These are phyloP conservation scores for Drosophila pullipes DNA, from an alignment of 2,888 invertebrate species.

Conservation along the genomic window DNA sequence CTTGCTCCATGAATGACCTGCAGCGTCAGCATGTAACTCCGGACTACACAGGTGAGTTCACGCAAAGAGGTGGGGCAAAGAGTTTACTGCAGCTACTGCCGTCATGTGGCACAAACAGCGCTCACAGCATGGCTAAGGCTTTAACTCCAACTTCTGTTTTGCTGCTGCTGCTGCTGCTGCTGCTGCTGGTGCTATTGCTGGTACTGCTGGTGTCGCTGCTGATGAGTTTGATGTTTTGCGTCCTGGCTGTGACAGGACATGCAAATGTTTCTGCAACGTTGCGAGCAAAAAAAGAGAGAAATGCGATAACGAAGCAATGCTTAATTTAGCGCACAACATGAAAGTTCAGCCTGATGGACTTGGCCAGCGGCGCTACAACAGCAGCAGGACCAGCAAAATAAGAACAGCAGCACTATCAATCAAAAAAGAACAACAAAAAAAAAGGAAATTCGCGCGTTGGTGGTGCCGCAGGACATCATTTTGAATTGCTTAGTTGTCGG, in stretches of 20 bases:
- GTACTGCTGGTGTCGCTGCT: constrained; percentile 62
- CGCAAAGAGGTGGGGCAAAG: constrained; percentile 42
- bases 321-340: constrained; percentile 81
- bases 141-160: constrained; percentile 2
- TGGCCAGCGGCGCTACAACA: constrained; percentile 34
- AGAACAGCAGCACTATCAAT: constrained; percentile 11
- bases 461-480: constrained; percentile 75
- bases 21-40: constrained; percentile 86
- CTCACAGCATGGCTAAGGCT: constrained; percentile 51
- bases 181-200: constrained; percentile 17
- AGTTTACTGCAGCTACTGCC: constrained; percentile 10
- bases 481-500: constrained; percentile 63
- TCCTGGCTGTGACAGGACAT: constrained; percentile 79
- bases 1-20: constrained; percentile 85
- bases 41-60: constrained; percentile 87
- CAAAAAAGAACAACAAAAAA: constrained; percentile 23
- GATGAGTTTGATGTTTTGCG: constrained; percentile 80
- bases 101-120: constrained; percentile 51
- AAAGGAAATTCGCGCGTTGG: constrained; percentile 32
- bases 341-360: constrained; percentile 49
- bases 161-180: not conserved
- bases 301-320: constrained; percentile 62
- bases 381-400: constrained; percentile 9
- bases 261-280: constrained; percentile 69
- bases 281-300: constrained; percentile 31